phyloP scores from a whole-genome alignment of 2,888 invertebrate species.

The Pandemis cinnamomeana region DNA sequence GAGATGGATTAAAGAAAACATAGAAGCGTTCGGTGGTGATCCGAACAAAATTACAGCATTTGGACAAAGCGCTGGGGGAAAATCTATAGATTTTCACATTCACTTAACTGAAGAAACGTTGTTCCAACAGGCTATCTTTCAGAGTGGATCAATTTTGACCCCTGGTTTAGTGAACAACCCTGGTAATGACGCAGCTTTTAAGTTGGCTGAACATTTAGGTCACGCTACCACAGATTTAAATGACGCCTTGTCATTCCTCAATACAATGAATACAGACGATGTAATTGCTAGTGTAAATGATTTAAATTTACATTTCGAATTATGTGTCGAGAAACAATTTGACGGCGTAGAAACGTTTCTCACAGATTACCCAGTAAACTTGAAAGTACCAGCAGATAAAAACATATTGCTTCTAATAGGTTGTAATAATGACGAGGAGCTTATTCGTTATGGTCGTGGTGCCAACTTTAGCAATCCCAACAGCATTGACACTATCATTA shows the following conservation, averaged over 20 bases:
- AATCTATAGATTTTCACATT: constrained; percentile 61
- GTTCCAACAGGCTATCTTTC: constrained; percentile 58
- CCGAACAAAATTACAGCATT: constrained; percentile 58
- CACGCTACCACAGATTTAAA: constrained; percentile 47
- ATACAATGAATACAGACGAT: constrained; percentile 47
- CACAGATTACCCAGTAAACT: constrained; percentile 53
- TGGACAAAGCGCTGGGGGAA: constrained; percentile 62
- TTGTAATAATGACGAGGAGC: constrained; percentile 58
- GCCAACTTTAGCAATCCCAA: not conserved
- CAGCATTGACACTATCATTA: not conserved
- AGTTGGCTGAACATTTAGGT: constrained; percentile 56
- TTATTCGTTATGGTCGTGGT: constrained; percentile 16
- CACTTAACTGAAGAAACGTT: constrained; percentile 53
- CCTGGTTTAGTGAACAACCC: constrained; percentile 51
- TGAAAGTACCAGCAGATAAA: constrained; percentile 53
- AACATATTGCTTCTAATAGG: constrained; percentile 62
- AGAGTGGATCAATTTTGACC: constrained; percentile 58
- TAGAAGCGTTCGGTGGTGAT: constrained; percentile 66
- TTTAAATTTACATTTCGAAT: constrained; percentile 53
- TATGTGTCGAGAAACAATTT: constrained; percentile 60
- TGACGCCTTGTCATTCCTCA: constrained; percentile 55
- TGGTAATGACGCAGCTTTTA: constrained; percentile 52
- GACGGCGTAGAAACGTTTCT: constrained; percentile 58
- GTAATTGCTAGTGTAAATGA: constrained; percentile 52
- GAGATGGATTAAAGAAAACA: constrained; percentile 64